These are phyloP conservation scores for Trileptium ribeirensis DNA, from an alignment of 2,888 invertebrate genomes.

Conservation along the genomic window DNA sequence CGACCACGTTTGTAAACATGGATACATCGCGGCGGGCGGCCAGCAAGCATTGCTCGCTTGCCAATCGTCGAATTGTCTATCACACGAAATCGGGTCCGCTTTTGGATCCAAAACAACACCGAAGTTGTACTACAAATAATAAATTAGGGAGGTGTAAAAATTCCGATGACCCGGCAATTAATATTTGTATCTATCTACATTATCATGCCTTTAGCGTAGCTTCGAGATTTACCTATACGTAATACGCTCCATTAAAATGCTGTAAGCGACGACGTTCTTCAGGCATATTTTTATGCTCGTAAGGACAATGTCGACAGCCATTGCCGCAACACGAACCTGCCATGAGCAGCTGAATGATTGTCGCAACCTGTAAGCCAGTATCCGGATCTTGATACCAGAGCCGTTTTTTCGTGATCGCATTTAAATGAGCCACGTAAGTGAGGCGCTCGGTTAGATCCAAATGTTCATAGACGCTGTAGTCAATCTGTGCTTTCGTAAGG, in stretches of 20 bases:
- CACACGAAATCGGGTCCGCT: slow-evolving; percentile 57
- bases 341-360: background rate
- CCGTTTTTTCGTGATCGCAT: background rate
- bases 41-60: slow-evolving; percentile 84
- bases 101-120: slow-evolving; percentile 39
- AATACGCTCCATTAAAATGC: slow-evolving; percentile 19
- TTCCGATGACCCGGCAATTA: too few relatives aligned
- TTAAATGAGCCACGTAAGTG: slow-evolving; percentile 10
- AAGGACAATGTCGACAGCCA: slow-evolving; percentile 20
- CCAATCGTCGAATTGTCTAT: slow-evolving; percentile 96
- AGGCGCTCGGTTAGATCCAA: background rate
- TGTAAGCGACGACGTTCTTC: background rate
- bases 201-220: too few relatives aligned
- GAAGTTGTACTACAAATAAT: slow-evolving; percentile 23
- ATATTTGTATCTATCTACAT: too few relatives aligned
- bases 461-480: background rate
- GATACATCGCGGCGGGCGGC: slow-evolving; percentile 83
- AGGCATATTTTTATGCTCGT: slow-evolving; percentile 14
- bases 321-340: slow-evolving; percentile 18
- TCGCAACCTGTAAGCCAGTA: background rate
- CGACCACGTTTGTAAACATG: slow-evolving; percentile 76
- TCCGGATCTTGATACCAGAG: slow-evolving; percentile 8
- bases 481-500: background rate
- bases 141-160: too few relatives aligned
- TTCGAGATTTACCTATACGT: background rate